Base-by-base conservation (phyloP, 2,113 vertebrate species). In the Erythrocercus mccallii region DNA sequence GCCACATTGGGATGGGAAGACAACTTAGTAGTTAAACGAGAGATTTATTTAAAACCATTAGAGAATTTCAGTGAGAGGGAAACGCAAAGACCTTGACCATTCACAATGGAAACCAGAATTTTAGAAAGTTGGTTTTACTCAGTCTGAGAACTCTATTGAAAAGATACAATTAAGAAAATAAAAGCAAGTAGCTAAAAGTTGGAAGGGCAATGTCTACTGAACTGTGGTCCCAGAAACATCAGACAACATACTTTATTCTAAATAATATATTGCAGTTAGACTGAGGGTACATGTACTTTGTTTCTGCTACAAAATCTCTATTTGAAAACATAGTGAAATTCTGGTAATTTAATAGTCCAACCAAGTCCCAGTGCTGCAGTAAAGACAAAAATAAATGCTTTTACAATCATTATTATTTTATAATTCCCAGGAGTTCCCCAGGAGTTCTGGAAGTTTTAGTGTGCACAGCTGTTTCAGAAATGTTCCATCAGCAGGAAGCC, bases 401-500 rank as follows among this genome's bases (percentile, higher is more conserved):
- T 92, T 88, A 79, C 30, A 70, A 61, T 81, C 81, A 85, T 76
- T 89, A 81, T 65, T 77, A 58, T 95, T 94, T 95, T 53, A 50
- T 81, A 84, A 94, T 92, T 42, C 35, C 54, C 80, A 92, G 57
- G 76, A 92, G 81, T 83, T 95, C 66, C 44, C 71, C 73, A 68
- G 35, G 53, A 96, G 73, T 88, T 94, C 89, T 88, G 45, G 68
- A 93, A 78, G 77, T 92, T 69, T 72, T 35, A 69, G 27, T 42
- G 30, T 80, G 74, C 81, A 40, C 51, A 90, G 58, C 70, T 95
- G 51, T 50, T 95, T 94, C 79, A 71, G 76, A 96, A 96, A 85
- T 35, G 48, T 61, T 65, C 71, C 54, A 71, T 57, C 51, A 64
- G 69, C 90, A 92, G 56, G 68, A 95, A 73, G 68, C 37, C 73